phyloP scores from a whole-genome alignment of 1,140 invertebrate genomes.

The Bombyx mori region DNA sequence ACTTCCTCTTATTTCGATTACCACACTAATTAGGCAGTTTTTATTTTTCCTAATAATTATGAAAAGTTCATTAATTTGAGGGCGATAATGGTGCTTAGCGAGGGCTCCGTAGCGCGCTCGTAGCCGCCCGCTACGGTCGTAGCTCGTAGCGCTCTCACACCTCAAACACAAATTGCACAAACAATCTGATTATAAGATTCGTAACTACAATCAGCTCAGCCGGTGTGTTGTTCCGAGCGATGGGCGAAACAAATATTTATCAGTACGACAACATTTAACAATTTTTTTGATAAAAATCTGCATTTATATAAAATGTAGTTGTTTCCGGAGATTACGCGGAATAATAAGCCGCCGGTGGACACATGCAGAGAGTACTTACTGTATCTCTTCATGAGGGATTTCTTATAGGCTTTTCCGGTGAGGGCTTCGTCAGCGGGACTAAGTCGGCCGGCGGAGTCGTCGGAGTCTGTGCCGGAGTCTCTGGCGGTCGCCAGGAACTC shows the following conservation, averaged over 20 bases:
- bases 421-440: constrained; percentile 70
- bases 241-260: too few relatives aligned
- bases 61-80: too few relatives aligned
- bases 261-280: too few relatives aligned
- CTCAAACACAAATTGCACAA: neutral
- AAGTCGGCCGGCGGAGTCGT: constrained; percentile 78
- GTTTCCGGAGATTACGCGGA: too few relatives aligned
- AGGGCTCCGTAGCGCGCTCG: constrained; percentile 3
- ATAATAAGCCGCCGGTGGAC: neutral
- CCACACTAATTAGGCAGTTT: too few relatives aligned
- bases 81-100: neutral
- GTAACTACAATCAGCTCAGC: too few relatives aligned
- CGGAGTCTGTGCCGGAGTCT: constrained; percentile 81
- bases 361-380: constrained; percentile 77
- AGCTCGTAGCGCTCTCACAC: constrained; percentile 16
- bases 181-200: too few relatives aligned
- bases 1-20: too few relatives aligned
- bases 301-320: too few relatives aligned
- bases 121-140: constrained; percentile 20
- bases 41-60: too few relatives aligned
- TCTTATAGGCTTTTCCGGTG: constrained; percentile 86
- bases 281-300: too few relatives aligned
- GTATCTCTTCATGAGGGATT: constrained; percentile 90
- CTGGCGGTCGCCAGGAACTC: constrained; percentile 74
- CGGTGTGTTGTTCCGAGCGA: too few relatives aligned